A percentile compares a stretch with the other conserved stretches of the same genome.
These are phyloP conservation scores for Arbacia lixula DNA, from an alignment of 53 echinoderm and acorn worm species.

Conservation along the genomic window DNA sequence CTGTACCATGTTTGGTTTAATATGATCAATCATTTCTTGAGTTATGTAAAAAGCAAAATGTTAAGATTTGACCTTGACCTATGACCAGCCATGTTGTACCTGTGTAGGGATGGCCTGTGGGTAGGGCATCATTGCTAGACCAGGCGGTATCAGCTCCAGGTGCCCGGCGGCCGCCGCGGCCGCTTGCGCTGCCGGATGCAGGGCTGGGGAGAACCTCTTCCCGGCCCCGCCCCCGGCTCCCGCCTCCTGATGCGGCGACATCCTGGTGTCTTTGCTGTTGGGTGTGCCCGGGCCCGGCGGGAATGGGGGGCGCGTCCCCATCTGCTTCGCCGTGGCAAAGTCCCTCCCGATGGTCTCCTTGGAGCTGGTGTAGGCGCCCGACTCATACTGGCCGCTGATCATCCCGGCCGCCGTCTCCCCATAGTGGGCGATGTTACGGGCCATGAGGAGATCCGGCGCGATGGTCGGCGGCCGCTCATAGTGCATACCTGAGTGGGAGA, in stretches of 20 bases:
- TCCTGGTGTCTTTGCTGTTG: slow-evolving; percentile 67
- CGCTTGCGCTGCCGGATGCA: slow-evolving; percentile 59
- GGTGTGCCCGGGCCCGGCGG: slow-evolving; percentile 78
- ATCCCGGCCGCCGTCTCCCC: slow-evolving; percentile 72
- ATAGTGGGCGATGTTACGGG: slow-evolving; percentile 34
- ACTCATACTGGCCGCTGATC: slow-evolving; percentile 88
- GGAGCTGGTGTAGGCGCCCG: slow-evolving; percentile 91
- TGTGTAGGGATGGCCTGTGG: slow-evolving; percentile 36
- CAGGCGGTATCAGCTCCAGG: slow-evolving; percentile 27
- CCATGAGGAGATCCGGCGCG: slow-evolving; percentile 45
- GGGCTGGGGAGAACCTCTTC: slow-evolving; percentile 62
- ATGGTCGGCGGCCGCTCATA: slow-evolving; percentile 38
- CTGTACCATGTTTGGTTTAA: too few species aligned
- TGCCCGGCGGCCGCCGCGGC: too few species aligned
- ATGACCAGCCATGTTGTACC: too few species aligned
- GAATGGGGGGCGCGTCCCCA: slow-evolving; percentile 71
- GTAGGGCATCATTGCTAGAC: slow-evolving; percentile 42
- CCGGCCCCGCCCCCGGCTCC: slow-evolving; percentile 52
- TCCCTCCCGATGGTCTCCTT: slow-evolving; percentile 97
- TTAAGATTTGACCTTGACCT: too few species aligned
- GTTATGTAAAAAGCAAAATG: too few species aligned
- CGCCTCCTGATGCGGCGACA: slow-evolving; percentile 72
- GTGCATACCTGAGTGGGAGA: slow-evolving; percentile 33
- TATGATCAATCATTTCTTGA: too few species aligned
- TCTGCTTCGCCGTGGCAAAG: slow-evolving; percentile 91